Percentiles rank a stretch among this genome's conserved stretches.
Conservation (phyloP, 2,888 invertebrate species). For the Orthonychiurus folsomi region DNA sequence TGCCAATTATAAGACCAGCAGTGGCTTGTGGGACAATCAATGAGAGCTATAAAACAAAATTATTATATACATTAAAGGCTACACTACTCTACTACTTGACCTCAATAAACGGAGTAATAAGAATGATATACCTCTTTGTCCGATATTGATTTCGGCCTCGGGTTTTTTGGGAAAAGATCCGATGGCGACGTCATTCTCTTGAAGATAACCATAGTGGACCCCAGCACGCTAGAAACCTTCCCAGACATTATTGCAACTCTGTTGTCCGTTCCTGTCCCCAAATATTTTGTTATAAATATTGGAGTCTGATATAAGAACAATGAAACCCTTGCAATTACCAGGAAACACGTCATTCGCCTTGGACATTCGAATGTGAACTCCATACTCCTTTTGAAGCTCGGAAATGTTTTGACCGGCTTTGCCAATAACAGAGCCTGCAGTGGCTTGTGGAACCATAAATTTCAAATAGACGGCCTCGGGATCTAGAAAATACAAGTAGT, state of each 20-base stretch:
- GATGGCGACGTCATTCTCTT: slow-evolving; percentile 40
- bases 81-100: no score
- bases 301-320: background rate
- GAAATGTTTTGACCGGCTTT: slow-evolving; percentile 40
- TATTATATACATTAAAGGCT: background rate
- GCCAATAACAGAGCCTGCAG: slow-evolving; percentile 39
- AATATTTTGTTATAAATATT: no score
- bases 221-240: slow-evolving; percentile 33
- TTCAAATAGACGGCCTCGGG: slow-evolving; percentile 39
- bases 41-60: slow-evolving; percentile 35
- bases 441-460: slow-evolving; percentile 40
- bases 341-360: slow-evolving; percentile 40
- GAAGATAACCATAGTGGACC: slow-evolving; percentile 39
- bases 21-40: slow-evolving; percentile 40
- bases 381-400: slow-evolving; percentile 38
- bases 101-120: background rate
- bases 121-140: slow-evolving; percentile 35
- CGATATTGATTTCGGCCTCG: slow-evolving; percentile 38
- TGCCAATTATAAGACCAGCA: slow-evolving; percentile 39
- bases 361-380: slow-evolving; percentile 39
- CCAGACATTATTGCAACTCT: slow-evolving; percentile 40
- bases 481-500: slow-evolving; percentile 20
- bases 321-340: slow-evolving; percentile 14
- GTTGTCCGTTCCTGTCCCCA: slow-evolving; percentile 36
- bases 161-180: slow-evolving; percentile 39